A percentile compares a stretch with the other conserved stretches of the same genome.
Evolutionary conservation across 1,140 invertebrate species (phyloP).

Genomic region (Orchestia grillus): DNA sequence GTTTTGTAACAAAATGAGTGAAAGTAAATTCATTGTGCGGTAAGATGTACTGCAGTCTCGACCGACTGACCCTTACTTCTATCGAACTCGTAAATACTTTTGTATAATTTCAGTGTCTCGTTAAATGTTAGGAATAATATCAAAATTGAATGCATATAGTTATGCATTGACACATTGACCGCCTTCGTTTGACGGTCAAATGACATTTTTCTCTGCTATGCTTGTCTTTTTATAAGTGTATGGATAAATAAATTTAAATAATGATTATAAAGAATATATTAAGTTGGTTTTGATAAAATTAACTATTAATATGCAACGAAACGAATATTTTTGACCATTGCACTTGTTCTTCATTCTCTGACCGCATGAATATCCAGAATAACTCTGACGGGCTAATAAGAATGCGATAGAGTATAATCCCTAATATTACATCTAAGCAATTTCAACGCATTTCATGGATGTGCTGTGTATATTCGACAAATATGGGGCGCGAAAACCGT

Average conservation of each 20-base stretch:
- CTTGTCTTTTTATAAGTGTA: not conserved
- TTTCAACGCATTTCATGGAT: not conserved
- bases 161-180: not conserved
- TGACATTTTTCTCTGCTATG: not conserved
- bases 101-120: not conserved
- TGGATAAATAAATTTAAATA: not conserved
- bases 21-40: too few relatives aligned
- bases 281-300: not conserved
- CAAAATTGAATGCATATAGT: not conserved
- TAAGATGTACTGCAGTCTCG: not conserved
- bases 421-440: not conserved
- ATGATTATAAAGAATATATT: not conserved
- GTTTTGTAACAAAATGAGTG: too few relatives aligned
- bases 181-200: not conserved
- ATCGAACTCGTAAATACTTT: not conserved
- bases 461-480: not conserved
- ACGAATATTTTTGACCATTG: not conserved
- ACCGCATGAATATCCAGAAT: not conserved
- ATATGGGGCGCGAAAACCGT: not conserved
- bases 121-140: not conserved
- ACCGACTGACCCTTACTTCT: not conserved
- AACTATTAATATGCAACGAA: not conserved
- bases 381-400: not conserved
- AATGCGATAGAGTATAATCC: not conserved
- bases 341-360: not conserved